Base-by-base conservation (phyloP, 30 jellyfish, hydroid and myxozoan species). In the Aurelia sp. region DNA sequence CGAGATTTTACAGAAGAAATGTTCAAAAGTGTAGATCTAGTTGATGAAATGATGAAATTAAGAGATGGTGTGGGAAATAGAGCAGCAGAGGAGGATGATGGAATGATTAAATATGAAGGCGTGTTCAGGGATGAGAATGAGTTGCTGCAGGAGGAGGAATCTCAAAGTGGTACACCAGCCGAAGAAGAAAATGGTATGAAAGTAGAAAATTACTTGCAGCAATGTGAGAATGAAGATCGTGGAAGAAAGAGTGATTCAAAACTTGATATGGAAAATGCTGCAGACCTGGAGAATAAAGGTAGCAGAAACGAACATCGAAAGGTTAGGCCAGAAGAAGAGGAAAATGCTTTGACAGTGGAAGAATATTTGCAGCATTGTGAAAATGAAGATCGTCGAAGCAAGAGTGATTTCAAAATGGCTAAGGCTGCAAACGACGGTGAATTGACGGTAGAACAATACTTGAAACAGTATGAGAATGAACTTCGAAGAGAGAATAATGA, bases 11-110 rank as follows among this genome's bases (percentile, higher is more conserved):
- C n/a, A 7, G 88, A 65, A 6, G 82, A 60, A 21, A 10, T 17
- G 17, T 19, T n/a, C 4, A 48, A 50, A 17, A 41, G 13, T 21
- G 30, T 17, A 9, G 58, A 62, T 21, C 0, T 17, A 20, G 80
- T 23, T 58, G 76, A 18, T 3, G 79, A 62, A 57, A 30, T 21
- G 18, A 37, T 17, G 63, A 77, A 48, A 35, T 20, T 21, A 37
- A 62, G 22, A 12, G 69, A 65, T 50, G 70, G 90, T 44, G 86
- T 20, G 12, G 68, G 4, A 33, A 58, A 48, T 1, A 55, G 59
- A 27, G 60, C 18, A 11, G 78, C 20, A 15, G 57, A 13, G 8
- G 86, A 75, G 31, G 17, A 61, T 19, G 57, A 31, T 4, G 86
- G 23, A 18, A 12, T 10, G 53, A 55, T 21, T 8, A 37, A 11